These are phyloP conservation scores for Sturnira hondurensis DNA, from an alignment of 2,113 vertebrate genomes.

Conservation along the genomic window DNA sequence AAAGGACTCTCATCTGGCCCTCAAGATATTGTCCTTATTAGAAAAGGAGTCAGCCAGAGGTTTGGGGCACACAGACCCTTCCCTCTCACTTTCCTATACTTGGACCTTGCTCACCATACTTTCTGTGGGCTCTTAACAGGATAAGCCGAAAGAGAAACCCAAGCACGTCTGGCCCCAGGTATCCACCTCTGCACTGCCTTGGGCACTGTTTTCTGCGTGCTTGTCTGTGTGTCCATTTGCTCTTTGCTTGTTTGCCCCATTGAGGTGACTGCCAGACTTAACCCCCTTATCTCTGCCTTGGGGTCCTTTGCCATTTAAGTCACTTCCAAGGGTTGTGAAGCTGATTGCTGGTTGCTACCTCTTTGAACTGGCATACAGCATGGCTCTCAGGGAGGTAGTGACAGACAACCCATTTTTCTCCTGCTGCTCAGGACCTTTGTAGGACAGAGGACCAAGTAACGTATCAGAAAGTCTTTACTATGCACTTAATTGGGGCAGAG, in stretches of 20 bases:
- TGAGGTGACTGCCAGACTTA: slow-evolving; percentile 41
- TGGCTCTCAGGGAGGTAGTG: not conserved
- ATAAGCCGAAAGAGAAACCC: slow-evolving; percentile 90
- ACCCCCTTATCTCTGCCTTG: not conserved
- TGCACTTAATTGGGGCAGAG: not conserved
- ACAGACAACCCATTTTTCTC: slow-evolving; percentile 11
- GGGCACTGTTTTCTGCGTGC: slow-evolving; percentile 36
- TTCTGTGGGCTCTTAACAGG: slow-evolving; percentile 90
- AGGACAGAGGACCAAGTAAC: not conserved
- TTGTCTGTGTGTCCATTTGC: slow-evolving; percentile 65
- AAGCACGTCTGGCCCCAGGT: slow-evolving; percentile 91
- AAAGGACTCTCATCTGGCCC: not conserved
- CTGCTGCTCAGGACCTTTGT: not conserved
- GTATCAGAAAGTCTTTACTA: slow-evolving; percentile 19
- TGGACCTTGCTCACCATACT: slow-evolving; percentile 68
- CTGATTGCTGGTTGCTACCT: slow-evolving; percentile 15
- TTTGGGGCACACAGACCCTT: not conserved
- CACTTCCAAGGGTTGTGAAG: slow-evolving; percentile 14
- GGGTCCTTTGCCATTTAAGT: not conserved
- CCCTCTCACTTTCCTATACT: not conserved
- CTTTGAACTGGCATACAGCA: not conserved
- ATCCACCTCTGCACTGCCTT: slow-evolving; percentile 79
- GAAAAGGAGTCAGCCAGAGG: not conserved
- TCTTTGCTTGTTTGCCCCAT: slow-evolving; percentile 59
- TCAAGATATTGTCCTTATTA: not conserved